phyloP scores from a whole-genome alignment of 2,113 vertebrate species.

The Dipodomys merriami region DNA sequence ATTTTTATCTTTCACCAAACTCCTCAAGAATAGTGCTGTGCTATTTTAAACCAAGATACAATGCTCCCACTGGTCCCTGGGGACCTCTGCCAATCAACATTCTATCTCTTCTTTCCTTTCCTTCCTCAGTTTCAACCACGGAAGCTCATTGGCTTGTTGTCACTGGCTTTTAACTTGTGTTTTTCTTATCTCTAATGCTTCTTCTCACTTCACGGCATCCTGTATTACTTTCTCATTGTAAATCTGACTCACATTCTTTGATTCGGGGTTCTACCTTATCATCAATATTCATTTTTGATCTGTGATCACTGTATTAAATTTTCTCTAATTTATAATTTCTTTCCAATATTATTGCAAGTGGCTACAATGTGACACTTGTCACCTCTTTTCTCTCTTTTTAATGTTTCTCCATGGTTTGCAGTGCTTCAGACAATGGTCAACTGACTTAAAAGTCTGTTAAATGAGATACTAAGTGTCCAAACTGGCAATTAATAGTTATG shows the following conservation, averaged over 20 bases:
- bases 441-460: background rate
- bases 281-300: slow-evolving; percentile 17
- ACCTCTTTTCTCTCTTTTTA: background rate
- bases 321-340: background rate
- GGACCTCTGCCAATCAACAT: background rate
- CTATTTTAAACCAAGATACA: slow-evolving; percentile 35
- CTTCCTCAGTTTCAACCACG: background rate
- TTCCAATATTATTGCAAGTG: background rate
- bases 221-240: background rate
- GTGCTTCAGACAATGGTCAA: background rate
- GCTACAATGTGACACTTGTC: background rate
- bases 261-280: background rate
- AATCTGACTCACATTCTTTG: background rate
- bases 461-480: background rate
- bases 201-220: background rate
- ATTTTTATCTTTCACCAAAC: background rate
- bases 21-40: background rate
- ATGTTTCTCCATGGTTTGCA: background rate
- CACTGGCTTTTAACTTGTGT: background rate
- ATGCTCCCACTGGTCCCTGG: background rate
- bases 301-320: background rate
- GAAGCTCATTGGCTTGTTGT: background rate
- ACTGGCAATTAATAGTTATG: background rate
- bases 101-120: background rate
- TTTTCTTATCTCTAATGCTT: background rate